Evolutionary conservation across 2,113 vertebrate genomes (phyloP).

Genomic region (Corythoichthys intestinalis): DNA sequence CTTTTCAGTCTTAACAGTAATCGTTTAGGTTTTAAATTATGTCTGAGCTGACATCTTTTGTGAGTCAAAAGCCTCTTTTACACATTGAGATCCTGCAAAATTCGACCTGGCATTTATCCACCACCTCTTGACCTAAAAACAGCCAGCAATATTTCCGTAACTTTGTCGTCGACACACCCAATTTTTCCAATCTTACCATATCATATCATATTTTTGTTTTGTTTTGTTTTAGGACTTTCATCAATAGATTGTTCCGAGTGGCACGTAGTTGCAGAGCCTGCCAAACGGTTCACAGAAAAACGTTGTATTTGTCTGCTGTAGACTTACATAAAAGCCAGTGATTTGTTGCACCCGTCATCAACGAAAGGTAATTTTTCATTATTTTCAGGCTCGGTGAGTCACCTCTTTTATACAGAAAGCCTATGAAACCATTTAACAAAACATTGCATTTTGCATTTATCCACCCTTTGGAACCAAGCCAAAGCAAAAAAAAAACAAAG

Average conservation of each 20-base stretch:
- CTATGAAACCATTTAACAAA: not conserved
- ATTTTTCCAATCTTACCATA: not conserved
- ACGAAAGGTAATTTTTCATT: not conserved
- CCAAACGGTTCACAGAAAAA: not conserved
- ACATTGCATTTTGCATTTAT: not conserved
- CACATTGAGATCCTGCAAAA: not conserved
- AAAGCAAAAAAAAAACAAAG: not conserved
- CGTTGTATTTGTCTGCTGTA: not conserved
- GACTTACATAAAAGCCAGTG: not conserved
- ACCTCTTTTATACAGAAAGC: not conserved
- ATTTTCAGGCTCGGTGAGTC: not conserved
- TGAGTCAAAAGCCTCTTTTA: not conserved
- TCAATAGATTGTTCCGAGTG: not conserved
- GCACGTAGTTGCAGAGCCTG: not conserved
- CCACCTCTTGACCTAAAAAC: not conserved
- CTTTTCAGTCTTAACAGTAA: not conserved
- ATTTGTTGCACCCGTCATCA: not conserved
- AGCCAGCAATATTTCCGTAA: not conserved
- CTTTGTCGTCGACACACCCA: not conserved
- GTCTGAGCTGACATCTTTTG: not conserved
- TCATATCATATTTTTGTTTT: not conserved
- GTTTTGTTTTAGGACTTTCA: not conserved
- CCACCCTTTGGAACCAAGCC: not conserved
- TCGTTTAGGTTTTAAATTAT: not conserved
- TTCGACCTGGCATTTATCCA: not conserved